Evolutionary conservation across 2,113 vertebrate species (phyloP), one percentile per base, ranked within the genome.

Genomic region (Fregata magnificens): DNA sequence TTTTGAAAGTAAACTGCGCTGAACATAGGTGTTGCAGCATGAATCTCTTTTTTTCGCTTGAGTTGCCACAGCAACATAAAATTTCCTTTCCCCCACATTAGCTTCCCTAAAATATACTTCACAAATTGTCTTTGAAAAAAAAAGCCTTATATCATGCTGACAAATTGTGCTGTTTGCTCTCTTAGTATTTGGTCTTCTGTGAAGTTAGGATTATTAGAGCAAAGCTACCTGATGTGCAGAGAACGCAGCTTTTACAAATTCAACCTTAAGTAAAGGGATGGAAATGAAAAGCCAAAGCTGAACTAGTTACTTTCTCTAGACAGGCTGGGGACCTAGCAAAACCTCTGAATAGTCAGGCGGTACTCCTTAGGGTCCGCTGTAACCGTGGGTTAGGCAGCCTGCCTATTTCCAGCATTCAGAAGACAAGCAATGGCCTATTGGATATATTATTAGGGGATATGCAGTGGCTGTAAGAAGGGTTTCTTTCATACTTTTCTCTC

Each of bases 41-140:
- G 28, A 80, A 85, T 91, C 65, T 71, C 36, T 82, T 86, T 92
- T 93, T 95, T 95, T 90, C 7, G 0, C 66, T 92, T 6, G 40
- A 95, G 97, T 98, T 98, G 94, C 98, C 94, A 97, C 97, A 97
- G 97, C 97, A 98, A 98, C 95, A 14, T 45, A 82, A 95, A 90
- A 92, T 91, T 96, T 92, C 82, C 63, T 92, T 94, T 96, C 85
- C 92, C 76, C 87, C 76, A 66, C 93, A 78, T 83, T 89, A 90
- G 77, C 90, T 92, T 96, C 82, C 76, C 91, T 95, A 85, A 93
- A 98, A 97, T 94, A 94, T 59, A 82, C 61, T 96, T 94, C 93
- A 94, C 53, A 95, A 69, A 82, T 90, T 87, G 78, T 82, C 82
- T 93, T 90, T 26, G 70, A 22, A 90, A 91, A 59, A 81, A 76